Conservation (phyloP, 1,140 invertebrate species). For the Alviniconcha marisindica region DNA sequence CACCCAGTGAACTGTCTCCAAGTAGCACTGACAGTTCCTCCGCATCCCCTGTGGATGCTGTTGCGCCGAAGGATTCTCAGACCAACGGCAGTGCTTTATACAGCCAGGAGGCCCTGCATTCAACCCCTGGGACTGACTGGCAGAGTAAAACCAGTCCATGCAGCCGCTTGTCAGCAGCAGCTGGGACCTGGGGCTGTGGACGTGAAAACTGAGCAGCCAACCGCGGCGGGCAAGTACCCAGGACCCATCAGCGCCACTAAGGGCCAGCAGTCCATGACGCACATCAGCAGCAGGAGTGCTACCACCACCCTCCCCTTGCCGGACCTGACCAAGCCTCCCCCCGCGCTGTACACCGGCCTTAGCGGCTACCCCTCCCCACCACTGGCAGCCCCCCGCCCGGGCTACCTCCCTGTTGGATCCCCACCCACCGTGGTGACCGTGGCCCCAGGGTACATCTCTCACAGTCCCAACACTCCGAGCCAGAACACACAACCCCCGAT, state of each 20-base stretch:
- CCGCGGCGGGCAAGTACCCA: too few species aligned
- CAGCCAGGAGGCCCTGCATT: too few species aligned
- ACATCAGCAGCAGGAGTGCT: slow-evolving; percentile 8
- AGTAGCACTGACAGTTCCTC: neutral
- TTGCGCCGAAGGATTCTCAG: too few species aligned
- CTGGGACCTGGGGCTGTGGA: neutral
- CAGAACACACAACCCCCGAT: neutral
- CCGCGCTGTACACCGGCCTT: neutral
- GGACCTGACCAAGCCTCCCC: slow-evolving; percentile 35
- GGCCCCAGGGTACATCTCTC: slow-evolving; percentile 31
- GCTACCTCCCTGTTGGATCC: slow-evolving; percentile 17
- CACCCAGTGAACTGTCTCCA: neutral
- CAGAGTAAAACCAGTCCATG: too few species aligned
- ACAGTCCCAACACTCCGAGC: slow-evolving; percentile 26
- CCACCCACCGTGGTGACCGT: slow-evolving; percentile 8
- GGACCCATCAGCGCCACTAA: neutral
- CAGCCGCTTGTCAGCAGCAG: too few species aligned
- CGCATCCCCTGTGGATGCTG: neutral
- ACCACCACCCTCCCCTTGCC: slow-evolving; percentile 11
- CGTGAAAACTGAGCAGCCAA: neutral
- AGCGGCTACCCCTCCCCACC: slow-evolving; percentile 5
- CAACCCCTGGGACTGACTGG: too few species aligned
- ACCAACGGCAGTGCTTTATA: too few species aligned
- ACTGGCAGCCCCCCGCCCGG: slow-evolving; percentile 4
- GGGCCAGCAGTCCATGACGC: neutral